Conservation (phyloP, 2,888 invertebrate species). For the Brenthis ino region DNA sequence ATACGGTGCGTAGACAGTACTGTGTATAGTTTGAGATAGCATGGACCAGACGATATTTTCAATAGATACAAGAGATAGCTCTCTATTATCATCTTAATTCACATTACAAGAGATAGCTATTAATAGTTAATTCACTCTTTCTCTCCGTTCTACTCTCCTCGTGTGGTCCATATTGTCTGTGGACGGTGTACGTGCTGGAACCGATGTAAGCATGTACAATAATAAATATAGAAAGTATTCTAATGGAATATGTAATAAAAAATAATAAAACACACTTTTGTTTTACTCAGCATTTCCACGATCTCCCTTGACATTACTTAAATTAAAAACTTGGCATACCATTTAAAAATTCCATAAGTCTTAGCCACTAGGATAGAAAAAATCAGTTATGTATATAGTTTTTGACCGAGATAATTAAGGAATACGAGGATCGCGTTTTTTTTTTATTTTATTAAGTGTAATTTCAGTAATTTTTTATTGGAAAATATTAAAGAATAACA, state of each 20-base stretch:
- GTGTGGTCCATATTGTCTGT: conserved; percentile 12
- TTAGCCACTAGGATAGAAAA: too few species aligned
- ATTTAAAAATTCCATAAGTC: too few species aligned
- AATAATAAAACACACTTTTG: conserved; percentile 50
- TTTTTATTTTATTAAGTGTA: too few species aligned
- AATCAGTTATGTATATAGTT: too few species aligned
- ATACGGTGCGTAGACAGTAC: conserved; percentile 64
- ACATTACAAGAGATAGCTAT: conserved; percentile 1
- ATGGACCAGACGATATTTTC: conserved; percentile 33
- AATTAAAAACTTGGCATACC: too few species aligned
- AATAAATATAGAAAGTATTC: conserved; percentile 79
- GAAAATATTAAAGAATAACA: too few species aligned
- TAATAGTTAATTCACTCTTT: conserved; percentile 10
- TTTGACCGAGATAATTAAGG: too few species aligned
- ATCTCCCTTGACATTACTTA: too few species aligned
- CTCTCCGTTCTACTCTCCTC: neutral
- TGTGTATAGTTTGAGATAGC: conserved; percentile 53
- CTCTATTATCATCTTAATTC: too few species aligned
- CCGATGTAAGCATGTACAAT: conserved; percentile 70
- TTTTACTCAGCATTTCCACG: conserved; percentile 4
- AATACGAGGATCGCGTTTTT: too few species aligned
- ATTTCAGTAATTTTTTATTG: too few species aligned
- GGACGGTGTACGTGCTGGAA: conserved; percentile 54
- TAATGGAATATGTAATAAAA: conserved; percentile 82
- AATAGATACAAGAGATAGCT: conserved; percentile 8